Evolutionary conservation across 2,797 vertebrate species (phyloP), one percentile per base, ranked within the genome.

Genomic region (Tapirus indicus): DNA sequence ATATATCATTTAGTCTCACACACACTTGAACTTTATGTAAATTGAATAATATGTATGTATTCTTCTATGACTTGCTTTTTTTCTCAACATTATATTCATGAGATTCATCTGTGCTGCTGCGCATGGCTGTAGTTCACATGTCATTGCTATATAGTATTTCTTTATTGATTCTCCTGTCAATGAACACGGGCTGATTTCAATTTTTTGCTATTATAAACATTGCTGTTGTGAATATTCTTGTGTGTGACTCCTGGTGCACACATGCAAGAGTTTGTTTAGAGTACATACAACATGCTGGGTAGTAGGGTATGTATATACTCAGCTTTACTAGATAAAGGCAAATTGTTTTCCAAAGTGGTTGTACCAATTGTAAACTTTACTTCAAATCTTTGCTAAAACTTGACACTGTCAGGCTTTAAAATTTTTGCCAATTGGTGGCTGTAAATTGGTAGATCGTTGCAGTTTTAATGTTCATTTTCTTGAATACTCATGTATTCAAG

Each of bases 401-500:
- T 90, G 38, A 35, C 80, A 80, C 83, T 93, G 12, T 89, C 29
- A 95, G 60, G 29, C 49, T 86, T 71, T 58, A 91, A 71, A 58
- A 69, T 27, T 69, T 66, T 87, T 5, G 0, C 25, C 44, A 69
- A 14, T 29, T 75, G 68, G 68, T 91, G 60, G 29, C 71, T 84
- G 27, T 82, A 62, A 90, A 69, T 68, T 82, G 27, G 38, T 87
- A 95, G 60, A 32, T 91, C n/a, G 75, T 17, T 88, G 32, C 32
- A 27, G 8, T 79, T 93, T 94, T 92, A 88, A 83, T 74, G 27
- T 94, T 94, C 12, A 80, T 74, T 88, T 82, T 96, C 38, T 88
- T 77, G 29, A 96, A 82, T 88, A 62, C 18, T 86, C 62, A 69
- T 54, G 2, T 82, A 8, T 38, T 38, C 38, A 17, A 93, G 32